Conservation (phyloP, 2,113 vertebrate species). For the Turnix velox region DNA sequence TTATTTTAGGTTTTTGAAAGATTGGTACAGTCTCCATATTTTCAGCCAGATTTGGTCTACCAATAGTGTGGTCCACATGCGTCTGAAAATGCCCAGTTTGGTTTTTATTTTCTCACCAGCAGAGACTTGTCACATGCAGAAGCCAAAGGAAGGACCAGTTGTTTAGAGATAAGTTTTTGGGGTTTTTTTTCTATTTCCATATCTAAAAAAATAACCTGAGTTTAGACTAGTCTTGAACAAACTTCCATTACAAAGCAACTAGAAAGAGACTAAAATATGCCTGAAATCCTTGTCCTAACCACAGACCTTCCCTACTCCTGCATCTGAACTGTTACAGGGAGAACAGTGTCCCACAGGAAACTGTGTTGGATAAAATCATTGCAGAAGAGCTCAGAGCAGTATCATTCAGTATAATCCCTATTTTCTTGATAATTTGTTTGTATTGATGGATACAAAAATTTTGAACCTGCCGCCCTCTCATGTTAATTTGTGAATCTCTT, state of each 20-base stretch:
- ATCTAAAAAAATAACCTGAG: not conserved
- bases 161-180: fast-evolving
- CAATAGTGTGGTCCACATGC: not conserved
- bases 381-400: not conserved
- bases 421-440: not conserved
- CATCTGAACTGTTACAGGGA: not conserved
- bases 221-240: not conserved
- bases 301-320: not conserved
- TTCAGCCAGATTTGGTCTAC: not conserved
- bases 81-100: no score
- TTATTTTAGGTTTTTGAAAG: not conserved
- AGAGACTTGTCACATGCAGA: not conserved
- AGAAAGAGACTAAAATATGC: not conserved
- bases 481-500: not conserved
- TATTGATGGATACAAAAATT: not conserved
- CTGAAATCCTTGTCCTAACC: not conserved
- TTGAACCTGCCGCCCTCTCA: not conserved
- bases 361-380: not conserved
- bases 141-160: not conserved
- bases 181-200: not conserved
- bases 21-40: not conserved
- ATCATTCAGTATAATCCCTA: not conserved
- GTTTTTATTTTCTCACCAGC: not conserved
- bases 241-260: not conserved
- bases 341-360: not conserved